Evolutionary conservation across 2,113 vertebrate species (phyloP), one percentile per base, ranked within the genome.

Genomic region (Riparia riparia): DNA sequence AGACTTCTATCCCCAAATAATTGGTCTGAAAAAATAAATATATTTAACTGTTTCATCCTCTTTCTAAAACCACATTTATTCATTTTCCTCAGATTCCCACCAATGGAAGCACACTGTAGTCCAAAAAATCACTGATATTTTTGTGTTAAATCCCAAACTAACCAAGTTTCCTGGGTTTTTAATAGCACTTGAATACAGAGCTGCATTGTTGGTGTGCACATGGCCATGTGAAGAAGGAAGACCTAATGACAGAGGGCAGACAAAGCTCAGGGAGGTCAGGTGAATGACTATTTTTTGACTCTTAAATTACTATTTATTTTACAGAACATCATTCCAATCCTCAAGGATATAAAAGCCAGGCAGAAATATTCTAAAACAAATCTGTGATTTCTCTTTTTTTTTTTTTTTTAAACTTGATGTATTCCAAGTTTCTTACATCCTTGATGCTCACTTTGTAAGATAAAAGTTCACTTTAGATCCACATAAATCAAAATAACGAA

Each of bases 1-100:
- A 98, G 96, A 82, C 71, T 86, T 95, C 84, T 91, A 92, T 74
- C 61, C 83, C 90, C 96, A 94, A 96, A 95, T 90, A 97, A 97
- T 89, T 96, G 89, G 60, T 91, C 32, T 82, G 83, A 93, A 96
- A 97, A 97, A 82, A 95, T 76, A 97, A 89, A 94, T 60, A 70
- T 6, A 57, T 95, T 86, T 90, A 89, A 88, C 82, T 72, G 25
- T 86, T 97, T 82, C 26, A 18, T 66, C 29, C 9, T 60, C 42
- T 41, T 72, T 26, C 82, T 92, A 47, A 95, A 96, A 94, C 51
- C 4, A 8, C 73, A 37, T 77, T 94, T 61, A 89, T 95, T 63
- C 41, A 22, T 37, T 45, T 86, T 57, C 42, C 58, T 82, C 63
- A 57, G 8, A 72, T 37, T 54, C n/a, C 37, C 41, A 73, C 37